Base-by-base conservation (phyloP, 2,888 invertebrate species). In the Galeruca laticollis region DNA sequence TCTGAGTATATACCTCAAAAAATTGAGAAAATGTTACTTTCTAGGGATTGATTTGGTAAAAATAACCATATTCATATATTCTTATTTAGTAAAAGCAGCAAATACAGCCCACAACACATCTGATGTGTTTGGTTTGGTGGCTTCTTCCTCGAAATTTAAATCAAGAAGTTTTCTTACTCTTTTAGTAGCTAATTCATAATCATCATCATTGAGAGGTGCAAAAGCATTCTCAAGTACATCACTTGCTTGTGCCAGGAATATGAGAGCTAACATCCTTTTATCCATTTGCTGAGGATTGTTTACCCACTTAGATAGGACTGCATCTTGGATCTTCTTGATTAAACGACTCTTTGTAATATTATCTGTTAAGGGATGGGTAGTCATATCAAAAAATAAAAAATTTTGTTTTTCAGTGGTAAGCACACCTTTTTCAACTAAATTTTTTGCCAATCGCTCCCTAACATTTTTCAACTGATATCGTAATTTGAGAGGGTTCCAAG, bases 191-290 rank as follows among this genome's bases (percentile, higher is more conserved):
- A 99, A 88, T 87, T 99, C 98, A 84, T 99, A 99, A 87, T 98
- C 98, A 82, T 98, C 98, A 81, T 97, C 97, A 62, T 95, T 95
- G 11, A 99, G 90, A 2, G 99, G 98, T 21, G 98, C 97, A 86
- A 99, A 99, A 64, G 99, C 99, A 87, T 99, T 99, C 88, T 99
- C 99, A 67, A 99, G 89, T 26, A 99, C 99, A 86, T 99, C 99
- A 63, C 98, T 97, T 9, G 98, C 97, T 85, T 99, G 98, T 31
- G 99, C 98, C 79, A 99, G 88, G 86, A 97, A 94, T 83, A 99
- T 92, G 72, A 99, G 89, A 56, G 98, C 94, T 81, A 99, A 87
- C 84, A 96, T 93, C 66, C 99, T 91, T 86, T 94, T 96, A 85
- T 99, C 98, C 91, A 99, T 99, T 79, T 98, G 93, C 79, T 98